Base-by-base conservation (phyloP, 1,140 invertebrate species). In the Steinernema feltiae region DNA sequence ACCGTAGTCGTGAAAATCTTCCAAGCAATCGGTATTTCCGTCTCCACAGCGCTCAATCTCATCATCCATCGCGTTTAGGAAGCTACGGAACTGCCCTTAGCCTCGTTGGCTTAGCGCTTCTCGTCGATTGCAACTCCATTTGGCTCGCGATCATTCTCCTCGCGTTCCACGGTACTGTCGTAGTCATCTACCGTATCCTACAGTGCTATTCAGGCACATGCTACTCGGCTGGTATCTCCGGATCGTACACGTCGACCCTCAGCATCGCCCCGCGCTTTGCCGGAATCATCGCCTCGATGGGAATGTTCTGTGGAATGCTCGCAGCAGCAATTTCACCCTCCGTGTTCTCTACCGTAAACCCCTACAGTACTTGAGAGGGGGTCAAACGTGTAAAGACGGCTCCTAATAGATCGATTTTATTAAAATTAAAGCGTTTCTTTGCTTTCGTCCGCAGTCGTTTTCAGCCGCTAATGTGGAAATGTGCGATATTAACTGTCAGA, bases 221-320 rank as follows among this genome's bases (percentile, higher is more conserved):
- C 53, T 63, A 15, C 24, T 63, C 53, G 7, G 53, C 53, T 21
- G 53, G 53, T 21, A 21, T 63, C 53, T 63, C 53, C 12, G 53
- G 53, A 7, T 63, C 53, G 7, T 63, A 15, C 53, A 63, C 53
- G 2, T 63, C 53, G 7, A 63, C 15, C 24, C 53, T 63, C 53
- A 63, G 53, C 53, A 63, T 63, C 53, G 53, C 53, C 15, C 53
- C 53, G 7, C 53, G 53, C 53, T 63, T 63, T 21, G 53, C 53
- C 24, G 53, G 53, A 3, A 27, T 63, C 53, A 63, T 63, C 24
- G 7, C 53, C 53, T 12, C 53, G 3, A 7, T 63, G 3, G 15
- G 53, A 15, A 63, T 63, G 53, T 63, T 63, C 53, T 63, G 53
- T 15, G 53, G 53, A 12, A 63, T 63, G 53, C 53, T 63, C 3